phyloP scores from a whole-genome alignment of 2,888 invertebrate genomes.

The Baccha elongata region DNA sequence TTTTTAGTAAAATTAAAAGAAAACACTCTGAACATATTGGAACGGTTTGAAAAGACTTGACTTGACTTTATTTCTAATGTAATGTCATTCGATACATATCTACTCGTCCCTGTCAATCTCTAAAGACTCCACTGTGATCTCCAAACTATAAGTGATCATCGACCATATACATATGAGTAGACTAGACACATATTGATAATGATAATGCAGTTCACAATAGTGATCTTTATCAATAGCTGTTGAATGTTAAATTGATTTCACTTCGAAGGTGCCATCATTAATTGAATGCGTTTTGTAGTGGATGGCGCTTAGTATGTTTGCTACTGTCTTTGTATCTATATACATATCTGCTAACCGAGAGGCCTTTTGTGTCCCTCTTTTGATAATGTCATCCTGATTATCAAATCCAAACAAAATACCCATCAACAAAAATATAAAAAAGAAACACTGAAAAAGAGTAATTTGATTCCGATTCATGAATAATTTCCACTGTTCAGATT shows the following conservation, averaged over 20 bases:
- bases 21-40: too few relatives aligned
- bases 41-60: too few relatives aligned
- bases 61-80: too few relatives aligned
- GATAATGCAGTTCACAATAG: constrained; percentile 7
- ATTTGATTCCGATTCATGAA: constrained; percentile 60
- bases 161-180: too few relatives aligned
- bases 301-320: constrained; percentile 54
- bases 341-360: background rate
- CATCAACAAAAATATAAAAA: background rate
- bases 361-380: background rate
- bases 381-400: constrained; percentile 39
- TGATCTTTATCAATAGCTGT: constrained; percentile 15
- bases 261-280: constrained; percentile 56
- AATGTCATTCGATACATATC: too few relatives aligned
- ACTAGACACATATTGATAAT: background rate
- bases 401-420: constrained; percentile 4
- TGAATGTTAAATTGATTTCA: constrained; percentile 29
- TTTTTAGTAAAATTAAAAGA: too few relatives aligned
- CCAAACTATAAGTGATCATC: too few relatives aligned
- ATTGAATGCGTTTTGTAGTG: constrained; percentile 43
- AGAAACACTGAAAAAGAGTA: constrained; percentile 26
- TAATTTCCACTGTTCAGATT: constrained; percentile 9
- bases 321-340: constrained; percentile 48
- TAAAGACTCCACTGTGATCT: constrained; percentile 26
- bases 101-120: too few relatives aligned